phyloP scores from a whole-genome alignment of 2,888 invertebrate species.

The Cephalotes varians region DNA sequence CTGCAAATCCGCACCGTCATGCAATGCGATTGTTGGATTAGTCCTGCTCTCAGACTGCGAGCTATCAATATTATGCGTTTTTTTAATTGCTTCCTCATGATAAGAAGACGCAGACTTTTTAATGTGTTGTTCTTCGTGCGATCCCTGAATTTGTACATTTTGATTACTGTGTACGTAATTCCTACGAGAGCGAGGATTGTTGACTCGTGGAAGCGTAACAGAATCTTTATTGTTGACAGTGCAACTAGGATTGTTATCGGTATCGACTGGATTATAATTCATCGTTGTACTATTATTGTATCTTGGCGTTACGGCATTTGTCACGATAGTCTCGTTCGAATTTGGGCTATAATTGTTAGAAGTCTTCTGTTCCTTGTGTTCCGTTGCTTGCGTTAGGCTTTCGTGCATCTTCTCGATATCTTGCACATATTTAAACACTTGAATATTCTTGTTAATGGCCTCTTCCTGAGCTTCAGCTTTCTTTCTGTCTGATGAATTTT shows the following conservation, averaged over 20 bases:
- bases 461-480: constrained; percentile 82
- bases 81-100: constrained; percentile 65
- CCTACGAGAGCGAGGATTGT: constrained; percentile 77
- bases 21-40: constrained; percentile 61
- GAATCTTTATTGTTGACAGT: constrained; percentile 72
- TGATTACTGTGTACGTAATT: constrained; percentile 75
- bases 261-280: constrained; percentile 65
- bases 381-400: constrained; percentile 79
- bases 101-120: constrained; percentile 72
- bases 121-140: constrained; percentile 73
- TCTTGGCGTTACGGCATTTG: constrained; percentile 71
- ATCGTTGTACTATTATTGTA: constrained; percentile 66
- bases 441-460: constrained; percentile 83
- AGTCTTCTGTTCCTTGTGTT: constrained; percentile 78
- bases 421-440: constrained; percentile 85
- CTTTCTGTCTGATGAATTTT: constrained; percentile 78
- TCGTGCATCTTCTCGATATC: constrained; percentile 87
- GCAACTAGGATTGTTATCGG: constrained; percentile 71
- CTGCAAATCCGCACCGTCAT: constrained; percentile 68
- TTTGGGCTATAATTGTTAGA: constrained; percentile 73
- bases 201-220: constrained; percentile 72
- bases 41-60: constrained; percentile 58
- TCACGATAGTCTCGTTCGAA: constrained; percentile 66
- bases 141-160: constrained; percentile 60
- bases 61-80: constrained; percentile 58